Percentiles rank a stretch among this genome's conserved stretches.
Evolutionary conservation across 2,888 invertebrate species (phyloP).

Genomic region (Aphodius sticticus): DNA sequence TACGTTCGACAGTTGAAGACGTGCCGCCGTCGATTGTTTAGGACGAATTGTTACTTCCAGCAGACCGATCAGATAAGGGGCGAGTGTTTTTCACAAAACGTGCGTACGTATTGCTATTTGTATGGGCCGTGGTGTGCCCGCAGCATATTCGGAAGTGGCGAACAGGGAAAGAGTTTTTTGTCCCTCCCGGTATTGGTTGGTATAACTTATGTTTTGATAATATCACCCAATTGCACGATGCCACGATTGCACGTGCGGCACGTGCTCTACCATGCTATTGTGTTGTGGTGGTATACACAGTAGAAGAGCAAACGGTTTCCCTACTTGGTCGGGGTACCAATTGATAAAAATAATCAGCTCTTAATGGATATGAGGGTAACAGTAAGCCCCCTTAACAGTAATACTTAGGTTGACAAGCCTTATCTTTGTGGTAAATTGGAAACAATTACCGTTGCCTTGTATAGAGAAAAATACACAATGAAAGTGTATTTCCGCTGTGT

Average conservation of each 20-base stretch:
- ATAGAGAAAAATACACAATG: neutral
- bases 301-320: neutral
- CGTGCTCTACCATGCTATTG: neutral
- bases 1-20: neutral
- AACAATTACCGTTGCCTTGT: neutral
- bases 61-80: neutral
- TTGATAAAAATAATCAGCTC: constrained; percentile 4
- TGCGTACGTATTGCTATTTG: neutral
- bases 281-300: neutral
- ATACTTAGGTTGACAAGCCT: neutral
- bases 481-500: neutral
- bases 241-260: neutral
- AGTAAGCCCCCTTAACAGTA: neutral
- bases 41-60: neutral
- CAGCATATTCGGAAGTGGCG: neutral
- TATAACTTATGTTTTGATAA: neutral
- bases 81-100: neutral
- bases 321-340: neutral
- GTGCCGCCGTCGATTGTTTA: constrained; percentile 4
- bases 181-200: neutral
- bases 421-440: neutral
- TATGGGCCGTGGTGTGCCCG: neutral
- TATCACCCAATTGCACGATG: neutral
- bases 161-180: neutral
- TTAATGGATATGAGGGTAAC: neutral